phyloP scores from a whole-genome alignment of 1,140 invertebrate genomes.

The Neodiprion pinetum region DNA sequence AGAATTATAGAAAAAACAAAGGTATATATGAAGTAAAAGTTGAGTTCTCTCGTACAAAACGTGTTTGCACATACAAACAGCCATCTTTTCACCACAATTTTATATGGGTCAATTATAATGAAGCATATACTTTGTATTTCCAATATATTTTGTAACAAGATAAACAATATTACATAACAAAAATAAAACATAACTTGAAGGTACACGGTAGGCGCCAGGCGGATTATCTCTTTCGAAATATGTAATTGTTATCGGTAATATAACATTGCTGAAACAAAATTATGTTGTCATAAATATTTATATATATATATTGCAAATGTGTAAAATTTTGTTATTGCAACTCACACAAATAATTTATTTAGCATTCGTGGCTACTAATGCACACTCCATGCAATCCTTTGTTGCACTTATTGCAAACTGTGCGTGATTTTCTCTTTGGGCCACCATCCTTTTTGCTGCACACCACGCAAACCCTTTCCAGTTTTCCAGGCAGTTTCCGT shows the following conservation, averaged over 20 bases:
- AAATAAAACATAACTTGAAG: slow-evolving; percentile 22
- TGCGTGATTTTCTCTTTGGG: slow-evolving; percentile 23
- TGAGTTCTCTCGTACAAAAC: slow-evolving; percentile 23
- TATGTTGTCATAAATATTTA: slow-evolving; percentile 7
- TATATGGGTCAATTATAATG: slow-evolving; percentile 21
- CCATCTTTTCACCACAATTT: slow-evolving; percentile 20
- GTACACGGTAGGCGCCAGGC: slow-evolving; percentile 21
- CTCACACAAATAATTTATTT: slow-evolving; percentile 22
- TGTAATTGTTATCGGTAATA: slow-evolving; percentile 21
- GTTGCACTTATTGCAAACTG: slow-evolving; percentile 22
- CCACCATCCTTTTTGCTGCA: slow-evolving; percentile 22
- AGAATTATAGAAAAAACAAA: slow-evolving; percentile 12
- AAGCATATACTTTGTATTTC: slow-evolving; percentile 19
- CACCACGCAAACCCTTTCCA: slow-evolving; percentile 19
- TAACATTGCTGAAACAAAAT: slow-evolving; percentile 26
- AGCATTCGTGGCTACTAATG: slow-evolving; percentile 23
- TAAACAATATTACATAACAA: slow-evolving; percentile 20
- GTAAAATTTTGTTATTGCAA: slow-evolving; percentile 18
- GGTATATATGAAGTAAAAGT: slow-evolving; percentile 16
- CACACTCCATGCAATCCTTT: slow-evolving; percentile 23
- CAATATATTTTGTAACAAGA: slow-evolving; percentile 17
- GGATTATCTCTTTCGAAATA: slow-evolving; percentile 24
- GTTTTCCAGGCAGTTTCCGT: slow-evolving; percentile 13
- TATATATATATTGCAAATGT: slow-evolving; percentile 15
- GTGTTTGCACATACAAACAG: slow-evolving; percentile 21